These are phyloP conservation scores for Pavo muticus DNA, from an alignment of 2,113 vertebrate species.

Conservation along the genomic window DNA sequence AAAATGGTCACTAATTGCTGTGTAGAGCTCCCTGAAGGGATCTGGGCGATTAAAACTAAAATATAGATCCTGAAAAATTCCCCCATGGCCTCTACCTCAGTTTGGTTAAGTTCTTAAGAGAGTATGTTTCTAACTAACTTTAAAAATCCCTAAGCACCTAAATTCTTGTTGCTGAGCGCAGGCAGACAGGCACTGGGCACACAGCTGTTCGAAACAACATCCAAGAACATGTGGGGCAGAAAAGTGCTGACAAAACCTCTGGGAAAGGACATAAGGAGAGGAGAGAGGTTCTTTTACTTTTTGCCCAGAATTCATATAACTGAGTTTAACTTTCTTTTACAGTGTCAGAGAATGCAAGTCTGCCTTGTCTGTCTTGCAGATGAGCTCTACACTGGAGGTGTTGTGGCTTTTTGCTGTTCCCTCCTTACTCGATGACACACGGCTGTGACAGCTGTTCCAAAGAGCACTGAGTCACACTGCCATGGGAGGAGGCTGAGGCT, in stretches of 20 bases:
- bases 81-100: not conserved
- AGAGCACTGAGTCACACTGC: accelerated
- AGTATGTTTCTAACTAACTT: not conserved
- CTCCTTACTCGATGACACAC: not conserved
- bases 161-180: not conserved
- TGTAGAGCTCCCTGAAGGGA: not conserved
- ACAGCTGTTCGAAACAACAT: not conserved
- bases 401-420: not conserved
- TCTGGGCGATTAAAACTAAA: not conserved
- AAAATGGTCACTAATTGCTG: not conserved
- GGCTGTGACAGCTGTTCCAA: not conserved
- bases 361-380: not conserved
- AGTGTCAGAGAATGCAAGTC: not conserved
- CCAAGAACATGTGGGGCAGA: not conserved
- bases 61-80: not conserved
- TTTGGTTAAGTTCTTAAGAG: not conserved
- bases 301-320: not conserved
- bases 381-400: not conserved
- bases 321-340: not conserved
- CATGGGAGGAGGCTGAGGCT: not conserved
- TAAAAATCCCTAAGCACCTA: not conserved
- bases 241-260: not conserved
- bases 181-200: accelerated
- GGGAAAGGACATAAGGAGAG: not conserved
- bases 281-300: not conserved